A percentile compares a stretch with the other conserved stretches of the same genome.
phyloP scores from a whole-genome alignment of 2,888 invertebrate species.

The Furcula furcula region DNA sequence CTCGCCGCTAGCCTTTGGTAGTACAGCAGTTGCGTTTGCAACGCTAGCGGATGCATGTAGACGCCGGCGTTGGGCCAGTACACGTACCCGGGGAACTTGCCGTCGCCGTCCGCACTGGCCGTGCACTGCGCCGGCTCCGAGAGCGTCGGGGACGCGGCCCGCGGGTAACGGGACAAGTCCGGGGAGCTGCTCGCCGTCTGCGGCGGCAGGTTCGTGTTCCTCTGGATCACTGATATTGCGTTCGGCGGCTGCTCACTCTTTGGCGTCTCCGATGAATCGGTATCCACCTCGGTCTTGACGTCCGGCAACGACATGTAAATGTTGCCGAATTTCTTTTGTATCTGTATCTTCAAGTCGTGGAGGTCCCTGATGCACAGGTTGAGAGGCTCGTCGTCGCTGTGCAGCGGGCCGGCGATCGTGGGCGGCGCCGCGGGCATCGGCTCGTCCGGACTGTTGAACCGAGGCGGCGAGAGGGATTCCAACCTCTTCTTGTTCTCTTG shows the following conservation, averaged over 20 bases:
- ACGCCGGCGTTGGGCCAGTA: constrained; percentile 88
- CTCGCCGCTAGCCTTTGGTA: constrained; percentile 87
- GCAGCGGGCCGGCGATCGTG: constrained; percentile 54
- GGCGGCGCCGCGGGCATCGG: constrained; percentile 62
- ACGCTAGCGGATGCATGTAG: constrained; percentile 87
- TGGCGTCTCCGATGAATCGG: constrained; percentile 70
- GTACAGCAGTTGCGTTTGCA: constrained; percentile 87
- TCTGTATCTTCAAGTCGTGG: constrained; percentile 85
- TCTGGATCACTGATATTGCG: constrained; percentile 72
- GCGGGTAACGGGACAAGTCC: constrained; percentile 53
- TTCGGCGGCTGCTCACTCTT: constrained; percentile 64
- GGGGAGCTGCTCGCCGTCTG: constrained; percentile 71
- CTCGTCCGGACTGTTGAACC: constrained; percentile 57
- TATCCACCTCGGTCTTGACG: constrained; percentile 82
- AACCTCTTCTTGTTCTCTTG: constrained; percentile 82
- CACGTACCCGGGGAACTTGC: constrained; percentile 79
- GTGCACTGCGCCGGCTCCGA: constrained; percentile 68
- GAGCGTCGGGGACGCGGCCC: constrained; percentile 56
- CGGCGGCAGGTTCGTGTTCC: constrained; percentile 61
- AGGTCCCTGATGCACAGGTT: constrained; percentile 92
- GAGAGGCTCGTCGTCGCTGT: constrained; percentile 86
- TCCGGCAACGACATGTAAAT: constrained; percentile 81
- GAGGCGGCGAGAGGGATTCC: constrained; percentile 54
- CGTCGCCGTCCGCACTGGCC: constrained; percentile 54
- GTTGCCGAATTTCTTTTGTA: constrained; percentile 83